Conservation (phyloP, 53 echinoderm and acorn worm genomes). For the Echinarachnius parma region DNA sequence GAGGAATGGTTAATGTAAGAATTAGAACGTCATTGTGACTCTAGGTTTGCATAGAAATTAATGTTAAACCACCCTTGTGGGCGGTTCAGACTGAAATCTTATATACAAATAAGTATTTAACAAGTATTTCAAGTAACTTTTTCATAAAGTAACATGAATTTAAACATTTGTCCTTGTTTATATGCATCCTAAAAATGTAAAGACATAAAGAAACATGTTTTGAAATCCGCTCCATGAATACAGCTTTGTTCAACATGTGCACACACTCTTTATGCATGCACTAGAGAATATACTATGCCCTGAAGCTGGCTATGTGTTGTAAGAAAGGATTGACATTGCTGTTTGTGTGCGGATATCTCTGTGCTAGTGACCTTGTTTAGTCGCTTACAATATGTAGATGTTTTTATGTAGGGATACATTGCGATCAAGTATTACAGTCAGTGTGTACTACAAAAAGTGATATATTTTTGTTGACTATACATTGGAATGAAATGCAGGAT, state of each 20-base stretch:
- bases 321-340: slow-evolving; percentile 5
- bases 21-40: no score
- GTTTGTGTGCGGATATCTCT: slow-evolving; percentile 22
- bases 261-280: slow-evolving; percentile 19
- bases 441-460: slow-evolving; percentile 39
- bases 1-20: no score
- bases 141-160: background rate
- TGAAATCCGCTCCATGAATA: no score
- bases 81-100: no score
- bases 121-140: no score
- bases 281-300: slow-evolving; percentile 12
- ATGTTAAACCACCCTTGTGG: no score
- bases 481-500: slow-evolving; percentile 42
- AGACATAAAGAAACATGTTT: no score
- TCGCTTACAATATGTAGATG: slow-evolving; percentile 26
- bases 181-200: background rate
- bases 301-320: slow-evolving; percentile 28
- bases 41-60: no score
- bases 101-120: no score
- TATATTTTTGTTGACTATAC: slow-evolving; percentile 52
- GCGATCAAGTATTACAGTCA: slow-evolving; percentile 38
- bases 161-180: background rate
- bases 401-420: slow-evolving; percentile 29
- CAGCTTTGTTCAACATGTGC: slow-evolving; percentile 4
- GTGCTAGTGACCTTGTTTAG: slow-evolving; percentile 32